phyloP scores from a whole-genome alignment of 2,888 invertebrate species.

The Tinea pellionella region DNA sequence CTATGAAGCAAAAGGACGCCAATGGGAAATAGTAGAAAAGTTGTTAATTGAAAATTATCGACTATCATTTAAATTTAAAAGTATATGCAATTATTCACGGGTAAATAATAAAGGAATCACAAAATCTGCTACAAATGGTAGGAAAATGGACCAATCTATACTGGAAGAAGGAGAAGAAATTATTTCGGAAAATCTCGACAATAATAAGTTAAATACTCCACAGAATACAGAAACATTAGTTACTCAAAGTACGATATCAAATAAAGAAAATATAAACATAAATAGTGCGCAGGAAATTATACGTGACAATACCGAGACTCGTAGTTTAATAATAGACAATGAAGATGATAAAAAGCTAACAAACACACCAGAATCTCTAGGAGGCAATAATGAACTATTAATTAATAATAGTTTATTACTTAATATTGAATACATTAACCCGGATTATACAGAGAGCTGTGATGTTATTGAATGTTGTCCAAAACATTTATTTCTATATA shows the following conservation, averaged over 20 bases:
- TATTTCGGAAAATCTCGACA: background rate
- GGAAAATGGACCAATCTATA: constrained; percentile 13
- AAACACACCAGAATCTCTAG: background rate
- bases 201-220: background rate
- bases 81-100: constrained; percentile 16
- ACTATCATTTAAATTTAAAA: constrained; percentile 40
- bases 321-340: background rate
- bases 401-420: background rate
- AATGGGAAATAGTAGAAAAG: constrained; percentile 39
- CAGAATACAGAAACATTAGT: background rate
- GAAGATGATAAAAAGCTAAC: background rate
- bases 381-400: background rate
- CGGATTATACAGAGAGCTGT: constrained; percentile 25
- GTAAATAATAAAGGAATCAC: background rate
- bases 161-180: background rate
- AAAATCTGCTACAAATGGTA: constrained; percentile 15
- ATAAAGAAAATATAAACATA: background rate
- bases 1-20: constrained; percentile 33
- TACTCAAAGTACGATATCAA: background rate
- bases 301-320: background rate
- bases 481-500: background rate
- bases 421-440: background rate
- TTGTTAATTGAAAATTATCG: constrained; percentile 34
- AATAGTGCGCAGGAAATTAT: background rate
- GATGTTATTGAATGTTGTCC: background rate